Base-by-base conservation (phyloP, 2,113 vertebrate species). In the Scomber japonicus region DNA sequence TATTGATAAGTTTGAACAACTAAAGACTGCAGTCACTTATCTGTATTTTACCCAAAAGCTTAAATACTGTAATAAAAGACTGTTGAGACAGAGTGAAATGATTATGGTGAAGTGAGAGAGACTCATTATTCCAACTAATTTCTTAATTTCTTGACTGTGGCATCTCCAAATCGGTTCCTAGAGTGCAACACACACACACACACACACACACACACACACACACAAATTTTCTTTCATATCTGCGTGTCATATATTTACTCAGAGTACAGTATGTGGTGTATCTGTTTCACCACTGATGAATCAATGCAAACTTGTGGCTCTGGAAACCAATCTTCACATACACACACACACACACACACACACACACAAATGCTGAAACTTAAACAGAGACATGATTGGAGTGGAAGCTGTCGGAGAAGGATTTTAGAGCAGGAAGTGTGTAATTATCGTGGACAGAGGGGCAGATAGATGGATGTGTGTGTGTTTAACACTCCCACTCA, bases 401-500 rank as follows among this genome's bases (percentile, higher is more conserved):
- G 82, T 78, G 72, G 76, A 87, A 78, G 75, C 82, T 88, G 78
- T 88, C 75, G 30, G 78, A 59, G 75, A 86, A 70, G 59, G 83
- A 71, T 80, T 91, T 87, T 81, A 80, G 82, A 88, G 81, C 89
- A 91, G 89, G 91, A 92, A 92, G 85, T 92, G 85, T 85, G 87
- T 89, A 86, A 94, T 92, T 91, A 91, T 80, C 81, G 48, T 62
- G 71, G 89, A 87, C 85, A 86, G 86, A 88, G 86, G 83, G 73
- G 76, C 77, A 89, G 78, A 90, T 88, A 88, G 83, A 91, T 91
- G 89, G 80, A 91, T 89, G 89, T 89, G 86, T 90, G 87, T 91
- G 87, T 90, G 88, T 90, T 90, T 87, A 91, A 93, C 84, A 91
- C 87, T 91, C 89, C 91, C 88, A 84, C 91, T 91, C 86, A 89